Percentiles rank a stretch among this genome's conserved stretches.
Evolutionary conservation across 2,888 invertebrate species (phyloP).

Genomic region (Brachypalpus laphriformis): DNA sequence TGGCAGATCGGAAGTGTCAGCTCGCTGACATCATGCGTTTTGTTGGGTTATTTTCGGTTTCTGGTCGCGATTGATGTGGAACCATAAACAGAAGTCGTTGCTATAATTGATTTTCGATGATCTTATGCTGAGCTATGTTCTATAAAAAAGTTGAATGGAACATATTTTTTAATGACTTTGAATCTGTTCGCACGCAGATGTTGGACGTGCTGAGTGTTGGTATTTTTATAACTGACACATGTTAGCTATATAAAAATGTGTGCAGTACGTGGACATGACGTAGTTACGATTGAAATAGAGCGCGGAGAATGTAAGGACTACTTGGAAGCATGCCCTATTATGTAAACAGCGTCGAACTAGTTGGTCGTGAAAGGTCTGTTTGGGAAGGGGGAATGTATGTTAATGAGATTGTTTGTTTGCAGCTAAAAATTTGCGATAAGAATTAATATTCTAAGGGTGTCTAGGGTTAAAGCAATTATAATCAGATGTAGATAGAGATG

Average conservation of each 20-base stretch:
- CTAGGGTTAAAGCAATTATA: slow-evolving; percentile 17
- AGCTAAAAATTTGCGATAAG: slow-evolving; percentile 31
- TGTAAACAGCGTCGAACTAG: background rate
- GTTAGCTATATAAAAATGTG: slow-evolving; percentile 26
- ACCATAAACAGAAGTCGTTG: slow-evolving; percentile 40
- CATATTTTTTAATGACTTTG: slow-evolving; percentile 20
- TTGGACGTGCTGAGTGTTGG: slow-evolving; percentile 18
- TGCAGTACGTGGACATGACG: slow-evolving; percentile 24
- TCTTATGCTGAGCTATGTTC: slow-evolving; percentile 12
- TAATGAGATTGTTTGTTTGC: slow-evolving; percentile 19
- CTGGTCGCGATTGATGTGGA: slow-evolving; percentile 18
- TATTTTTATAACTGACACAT: slow-evolving; percentile 64
- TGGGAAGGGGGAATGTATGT: slow-evolving; percentile 12
- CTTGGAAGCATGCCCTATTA: slow-evolving; percentile 22
- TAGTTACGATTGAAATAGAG: slow-evolving; percentile 37
- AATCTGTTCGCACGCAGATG: slow-evolving; percentile 31
- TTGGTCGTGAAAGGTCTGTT: slow-evolving; percentile 22
- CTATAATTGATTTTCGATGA: slow-evolving; percentile 63
- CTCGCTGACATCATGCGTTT: slow-evolving; percentile 52
- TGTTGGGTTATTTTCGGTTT: slow-evolving; percentile 36
- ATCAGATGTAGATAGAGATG: slow-evolving; percentile 12
- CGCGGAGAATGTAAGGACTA: slow-evolving; percentile 9
- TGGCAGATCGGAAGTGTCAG: slow-evolving; percentile 58
- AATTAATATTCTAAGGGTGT: slow-evolving; percentile 22
- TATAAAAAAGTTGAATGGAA: slow-evolving; percentile 12